Base-by-base conservation (phyloP, 2,113 vertebrate genomes). In the Ciconia stormi region DNA sequence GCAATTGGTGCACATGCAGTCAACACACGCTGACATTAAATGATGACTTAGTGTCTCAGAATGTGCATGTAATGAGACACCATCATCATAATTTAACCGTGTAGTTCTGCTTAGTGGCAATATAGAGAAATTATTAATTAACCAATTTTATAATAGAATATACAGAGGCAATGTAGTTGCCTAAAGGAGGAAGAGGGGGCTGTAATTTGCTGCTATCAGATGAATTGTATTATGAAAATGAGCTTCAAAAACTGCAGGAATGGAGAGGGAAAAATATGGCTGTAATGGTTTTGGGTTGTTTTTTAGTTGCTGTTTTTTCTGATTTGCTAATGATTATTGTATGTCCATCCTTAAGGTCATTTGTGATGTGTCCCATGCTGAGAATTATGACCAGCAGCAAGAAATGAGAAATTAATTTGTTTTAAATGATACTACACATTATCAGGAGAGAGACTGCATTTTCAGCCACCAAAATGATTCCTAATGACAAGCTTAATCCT, bases 351-450 rank as follows among this genome's bases (percentile, higher is more conserved):
- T 87, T 96, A 94, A 98, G 96, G 97, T 98, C 97, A 95, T 98
- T 97, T 97, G 79, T 84, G 95, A 96, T 95, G 92, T 77, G 93
- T 97, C 94, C 96, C 97, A 97, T 46, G 87, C 94, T 97, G 97
- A 97, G 95, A 98, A 97, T 98, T 98, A 98, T 96, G 95, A 97
- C 92, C 91, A 96, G 82, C 96, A 97, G 97, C 96, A 95, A 95
- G 95, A 98, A 98, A 98, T 98, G 98, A 97, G 97, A 97, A 98
- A 97, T 98, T 98, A 98, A 98, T 98, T 98, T 92, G 89, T 97
- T 98, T 98, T 98, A 98, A 98, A 98, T 97, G 96, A 97, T 95
- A 87, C 66, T 89, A 74, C 95, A 95, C 96, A 98, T 98, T 97
- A 98, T 94, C 96, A 94, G 89, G 94, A 95, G 94, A 94, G 95